phyloP scores from a whole-genome alignment of 2,888 invertebrate genomes.

The Crioceris asparagi region DNA sequence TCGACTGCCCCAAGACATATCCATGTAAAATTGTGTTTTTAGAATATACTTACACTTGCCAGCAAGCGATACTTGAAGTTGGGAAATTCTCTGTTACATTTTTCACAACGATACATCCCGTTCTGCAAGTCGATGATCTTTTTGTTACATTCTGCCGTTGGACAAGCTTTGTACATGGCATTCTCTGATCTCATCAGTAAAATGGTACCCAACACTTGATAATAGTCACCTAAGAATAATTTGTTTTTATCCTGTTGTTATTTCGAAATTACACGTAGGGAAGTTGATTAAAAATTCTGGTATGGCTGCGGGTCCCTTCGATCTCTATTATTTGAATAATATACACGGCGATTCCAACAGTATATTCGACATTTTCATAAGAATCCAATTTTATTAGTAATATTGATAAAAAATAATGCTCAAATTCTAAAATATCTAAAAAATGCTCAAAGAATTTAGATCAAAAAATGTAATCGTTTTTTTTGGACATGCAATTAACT shows the following conservation, averaged over 20 bases:
- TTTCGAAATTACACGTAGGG: not conserved
- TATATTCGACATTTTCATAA: too few relatives aligned
- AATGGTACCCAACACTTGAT: conserved; percentile 65
- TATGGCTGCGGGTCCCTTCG: too few relatives aligned
- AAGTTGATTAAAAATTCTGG: too few relatives aligned
- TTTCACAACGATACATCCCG: conserved; percentile 87
- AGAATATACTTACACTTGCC: conserved; percentile 52
- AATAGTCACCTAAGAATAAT: conserved; percentile 71
- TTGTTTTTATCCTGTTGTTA: not conserved
- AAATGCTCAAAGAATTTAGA: too few relatives aligned
- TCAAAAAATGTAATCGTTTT: too few relatives aligned
- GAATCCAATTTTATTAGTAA: too few relatives aligned
- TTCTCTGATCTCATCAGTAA: conserved; percentile 72
- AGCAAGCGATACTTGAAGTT: conserved; percentile 81
- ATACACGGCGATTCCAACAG: too few relatives aligned
- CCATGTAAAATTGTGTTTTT: not conserved
- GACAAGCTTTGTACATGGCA: conserved; percentile 85
- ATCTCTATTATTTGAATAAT: too few relatives aligned
- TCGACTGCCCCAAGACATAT: not conserved
- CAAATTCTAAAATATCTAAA: too few relatives aligned
- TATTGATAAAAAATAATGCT: too few relatives aligned
- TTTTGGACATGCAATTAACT: too few relatives aligned
- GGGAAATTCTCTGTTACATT: conserved; percentile 76
- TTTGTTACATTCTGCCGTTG: conserved; percentile 83
- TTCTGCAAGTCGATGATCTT: conserved; percentile 85